Base-by-base conservation (phyloP, 2,113 vertebrate species). In the Larimichthys polyactis region DNA sequence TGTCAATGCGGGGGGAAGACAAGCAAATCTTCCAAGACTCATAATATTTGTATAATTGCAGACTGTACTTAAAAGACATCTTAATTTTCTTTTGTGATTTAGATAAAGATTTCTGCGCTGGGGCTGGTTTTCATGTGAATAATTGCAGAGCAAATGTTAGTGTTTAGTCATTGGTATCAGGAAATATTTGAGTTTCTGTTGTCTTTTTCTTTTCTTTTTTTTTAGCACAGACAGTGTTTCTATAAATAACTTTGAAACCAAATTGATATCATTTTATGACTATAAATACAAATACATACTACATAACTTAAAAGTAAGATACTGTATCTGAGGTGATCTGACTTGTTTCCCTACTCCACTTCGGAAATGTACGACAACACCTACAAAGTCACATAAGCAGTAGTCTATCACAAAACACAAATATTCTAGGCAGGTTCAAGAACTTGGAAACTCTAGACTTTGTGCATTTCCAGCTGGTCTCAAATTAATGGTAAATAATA, bases 41-140 rank as follows among this genome's bases (percentile, higher is more conserved):
- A 20, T 7, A 48, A 8, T 19, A 20, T 55, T 59, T 29, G 6
- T 24, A 73, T 62, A 40, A 55, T 63, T 32, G 29, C 1, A 48
- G 27, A 86, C 40, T 58, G 4, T 17, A 22, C 2, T 2, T 4
- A 17, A n/a, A 7, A 52, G 6, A 20, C 7, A 1, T 36, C 1
- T 52, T 20, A 12, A 46, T 48, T 71, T 44, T 1, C 11, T 62
- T 29, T 7, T 44, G 36, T 58, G 5, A 40, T 24, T 17, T 14
- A 6, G 15, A 59, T 11, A 78, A 11, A 1, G 24, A 32, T 64
- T 57, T 71, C n/a, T 40, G 14, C 12, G 19, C 59, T 29, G 64
- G 32, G 36, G 22, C 11, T 64, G 11, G n/a, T 64, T 67, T 74
- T 27, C 24, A 57, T 79, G 4, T 54, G 66, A 51, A 19, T 60